These are phyloP conservation scores for Salpingus planirostris DNA, from an alignment of 2,888 invertebrate genomes.

Conservation along the genomic window DNA sequence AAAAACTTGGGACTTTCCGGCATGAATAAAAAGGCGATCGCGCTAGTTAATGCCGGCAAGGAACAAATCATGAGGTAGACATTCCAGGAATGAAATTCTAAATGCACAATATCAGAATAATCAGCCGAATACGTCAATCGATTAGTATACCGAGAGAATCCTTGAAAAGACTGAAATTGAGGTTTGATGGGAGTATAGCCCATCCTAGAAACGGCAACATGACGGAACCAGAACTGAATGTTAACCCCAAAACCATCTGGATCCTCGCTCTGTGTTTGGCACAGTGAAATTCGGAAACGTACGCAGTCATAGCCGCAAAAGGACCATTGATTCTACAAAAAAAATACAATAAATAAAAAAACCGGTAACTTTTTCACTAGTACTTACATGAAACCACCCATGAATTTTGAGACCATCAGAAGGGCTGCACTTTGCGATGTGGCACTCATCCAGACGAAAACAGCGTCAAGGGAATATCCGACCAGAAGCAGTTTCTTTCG, in stretches of 20 bases:
- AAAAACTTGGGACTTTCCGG: constrained; percentile 75
- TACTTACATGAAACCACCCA: constrained; percentile 24
- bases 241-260: constrained; percentile 54
- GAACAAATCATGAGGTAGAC: constrained; percentile 50
- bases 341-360: constrained; percentile 1
- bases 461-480: constrained; percentile 54
- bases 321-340: constrained; percentile 56
- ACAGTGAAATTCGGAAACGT: constrained; percentile 62
- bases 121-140: no score
- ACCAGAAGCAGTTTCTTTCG: constrained; percentile 55
- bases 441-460: constrained; percentile 54
- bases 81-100: constrained; percentile 52
- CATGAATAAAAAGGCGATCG: constrained; percentile 48
- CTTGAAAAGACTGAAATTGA: constrained; percentile 39
- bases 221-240: constrained; percentile 54
- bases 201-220: constrained; percentile 62
- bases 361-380: background rate
- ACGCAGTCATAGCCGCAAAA: constrained; percentile 58
- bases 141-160: background rate
- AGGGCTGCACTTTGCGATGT: constrained; percentile 56
- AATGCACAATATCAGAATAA: background rate
- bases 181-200: constrained; percentile 51
- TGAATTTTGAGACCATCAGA: constrained; percentile 58
- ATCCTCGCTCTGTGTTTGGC: constrained; percentile 52
- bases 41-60: constrained; percentile 57